Evolutionary conservation across 2,888 invertebrate genomes (phyloP), one percentile per base, ranked within the genome.

Genomic region (Eristalis tenax): DNA sequence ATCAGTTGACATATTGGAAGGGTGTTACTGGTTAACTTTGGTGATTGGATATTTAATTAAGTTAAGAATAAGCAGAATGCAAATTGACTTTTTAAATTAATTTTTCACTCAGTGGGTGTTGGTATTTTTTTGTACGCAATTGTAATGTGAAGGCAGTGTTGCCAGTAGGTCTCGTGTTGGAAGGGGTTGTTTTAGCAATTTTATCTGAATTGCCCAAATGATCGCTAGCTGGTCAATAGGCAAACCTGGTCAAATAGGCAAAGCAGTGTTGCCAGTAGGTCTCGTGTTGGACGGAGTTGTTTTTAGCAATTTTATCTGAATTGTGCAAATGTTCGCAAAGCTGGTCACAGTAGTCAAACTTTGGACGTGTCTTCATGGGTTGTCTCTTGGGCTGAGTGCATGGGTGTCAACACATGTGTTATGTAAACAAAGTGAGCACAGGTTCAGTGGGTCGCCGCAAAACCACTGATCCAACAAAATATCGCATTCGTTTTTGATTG

Each of bases 21-120:
- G 57, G 64, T 69, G 73, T 64, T 43, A 23, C 22, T n/a, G 28
- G 71, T 73, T 59, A 18, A 40, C 18, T 57, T 65, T 74, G 38
- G 15, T 22, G 61, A 83, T 69, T 74, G 65, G 59, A 61, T 84
- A 71, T 80, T 71, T 63, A 68, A 80, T 80, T 84, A 28, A 40
- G 43, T 59, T 68, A 28, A 73, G 71, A 80, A 63, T 23, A 56
- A 18, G 56, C 3, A 32, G 1, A 79, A 68, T 57, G 10, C 18
- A 71, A 80, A 84, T 84, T 76, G 70, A 78, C 68, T 79, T 75
- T 40, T 63, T 4, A 50, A 43, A 50, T 50, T 38, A 66, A 32
- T 68, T 68, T 22, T 68, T 26, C 11, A 26, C 32, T 28, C n/a
- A 22, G 13, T 43, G 11, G 13, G 8, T 59, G 59, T 26, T 4